These are phyloP conservation scores for Spodoptera litura DNA, from an alignment of 1,140 invertebrate genomes.

Conservation along the genomic window DNA sequence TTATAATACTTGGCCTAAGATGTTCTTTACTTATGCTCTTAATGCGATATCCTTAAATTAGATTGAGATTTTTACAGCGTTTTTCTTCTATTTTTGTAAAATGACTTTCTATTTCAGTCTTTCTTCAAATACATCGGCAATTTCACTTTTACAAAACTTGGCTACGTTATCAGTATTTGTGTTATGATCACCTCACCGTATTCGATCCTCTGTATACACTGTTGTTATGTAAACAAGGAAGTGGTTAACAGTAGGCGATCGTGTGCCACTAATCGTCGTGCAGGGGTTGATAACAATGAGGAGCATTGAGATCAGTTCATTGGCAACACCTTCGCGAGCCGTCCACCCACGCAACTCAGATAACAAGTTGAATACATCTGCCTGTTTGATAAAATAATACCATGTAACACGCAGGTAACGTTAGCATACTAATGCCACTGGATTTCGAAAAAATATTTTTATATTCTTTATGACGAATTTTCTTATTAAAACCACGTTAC, in stretches of 20 bases:
- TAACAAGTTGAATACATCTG: slow-evolving; percentile 84
- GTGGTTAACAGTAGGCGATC: slow-evolving; percentile 61
- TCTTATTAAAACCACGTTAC: too few relatives aligned
- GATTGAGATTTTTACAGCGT: too few relatives aligned
- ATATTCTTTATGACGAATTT: background rate
- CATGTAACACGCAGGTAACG: slow-evolving; percentile 64
- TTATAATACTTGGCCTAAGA: too few relatives aligned
- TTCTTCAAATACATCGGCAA: background rate
- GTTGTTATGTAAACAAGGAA: slow-evolving; percentile 76
- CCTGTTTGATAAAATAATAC: slow-evolving; percentile 71
- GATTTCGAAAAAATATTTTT: background rate
- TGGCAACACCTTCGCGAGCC: slow-evolving; percentile 72
- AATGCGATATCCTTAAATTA: too few relatives aligned
- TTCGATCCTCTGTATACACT: slow-evolving; percentile 49
- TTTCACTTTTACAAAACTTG: slow-evolving; percentile 40
- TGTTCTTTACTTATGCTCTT: too few relatives aligned
- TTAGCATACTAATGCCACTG: slow-evolving; percentile 43
- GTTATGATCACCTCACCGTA: slow-evolving; percentile 39
- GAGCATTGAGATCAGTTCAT: slow-evolving; percentile 76
- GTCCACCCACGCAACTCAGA: slow-evolving; percentile 81
- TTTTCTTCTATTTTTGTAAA: background rate
- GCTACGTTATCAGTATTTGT: slow-evolving; percentile 38
- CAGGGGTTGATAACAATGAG: slow-evolving; percentile 77
- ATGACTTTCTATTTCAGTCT: slow-evolving; percentile 10
- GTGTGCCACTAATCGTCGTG: slow-evolving; percentile 62